Percentiles rank a stretch among this genome's conserved stretches.
phyloP scores from a whole-genome alignment of 64 coral and sea anemone species.

The Trachythela sp. region DNA sequence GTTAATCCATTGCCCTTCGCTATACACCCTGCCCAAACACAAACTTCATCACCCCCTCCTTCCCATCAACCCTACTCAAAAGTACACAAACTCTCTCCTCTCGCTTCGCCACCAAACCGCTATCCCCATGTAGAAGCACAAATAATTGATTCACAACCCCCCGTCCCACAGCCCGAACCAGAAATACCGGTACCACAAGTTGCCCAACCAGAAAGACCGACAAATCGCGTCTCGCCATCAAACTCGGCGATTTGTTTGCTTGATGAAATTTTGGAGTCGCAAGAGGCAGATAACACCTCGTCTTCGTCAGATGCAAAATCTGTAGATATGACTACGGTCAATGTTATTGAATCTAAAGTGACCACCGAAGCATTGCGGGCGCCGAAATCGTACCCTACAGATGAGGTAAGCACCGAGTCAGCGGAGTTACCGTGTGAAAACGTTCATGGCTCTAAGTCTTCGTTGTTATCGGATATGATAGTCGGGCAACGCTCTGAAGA shows the following conservation, averaged over 20 bases:
- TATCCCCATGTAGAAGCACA: neutral
- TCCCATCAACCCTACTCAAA: neutral
- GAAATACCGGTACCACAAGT: neutral
- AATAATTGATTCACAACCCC: neutral
- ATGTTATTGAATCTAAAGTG: neutral
- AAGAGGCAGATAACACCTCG: neutral
- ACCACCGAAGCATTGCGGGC: neutral
- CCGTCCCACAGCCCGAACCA: neutral
- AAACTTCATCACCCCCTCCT: neutral
- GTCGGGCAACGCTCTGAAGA: neutral
- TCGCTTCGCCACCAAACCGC: neutral
- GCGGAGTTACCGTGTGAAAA: neutral
- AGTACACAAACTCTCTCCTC: neutral
- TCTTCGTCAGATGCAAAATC: conserved; percentile 3
- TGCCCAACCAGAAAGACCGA: neutral
- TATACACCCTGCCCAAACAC: neutral
- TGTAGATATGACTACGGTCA: neutral
- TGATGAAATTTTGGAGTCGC: conserved; percentile 4
- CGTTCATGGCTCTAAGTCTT: neutral
- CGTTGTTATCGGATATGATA: neutral
- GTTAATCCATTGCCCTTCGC: neutral
- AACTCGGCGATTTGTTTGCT: conserved; percentile 2
- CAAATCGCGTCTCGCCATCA: neutral
- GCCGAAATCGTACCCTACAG: neutral
- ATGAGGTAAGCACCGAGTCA: neutral